Evolutionary conservation across 1,140 invertebrate species (phyloP).

Genomic region (Drosophila trapezifrons): DNA sequence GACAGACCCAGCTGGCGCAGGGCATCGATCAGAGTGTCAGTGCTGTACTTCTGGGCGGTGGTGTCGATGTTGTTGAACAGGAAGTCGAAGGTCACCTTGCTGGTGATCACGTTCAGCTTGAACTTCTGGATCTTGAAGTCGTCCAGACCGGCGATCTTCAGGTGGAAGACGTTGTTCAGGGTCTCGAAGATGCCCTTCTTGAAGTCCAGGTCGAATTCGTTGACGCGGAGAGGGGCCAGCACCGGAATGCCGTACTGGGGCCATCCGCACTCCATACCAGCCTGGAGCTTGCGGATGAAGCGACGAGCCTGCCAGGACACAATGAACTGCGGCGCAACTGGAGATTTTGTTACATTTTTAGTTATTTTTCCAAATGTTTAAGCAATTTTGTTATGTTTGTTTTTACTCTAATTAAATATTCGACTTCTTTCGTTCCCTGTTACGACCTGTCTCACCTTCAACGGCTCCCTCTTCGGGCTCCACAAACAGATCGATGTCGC

Average conservation of each 20-base stretch:
- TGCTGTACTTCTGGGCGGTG: conserved; percentile 71
- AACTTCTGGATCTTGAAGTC: conserved; percentile 74
- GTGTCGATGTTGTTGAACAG: conserved; percentile 66
- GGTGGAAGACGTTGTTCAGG: conserved; percentile 68
- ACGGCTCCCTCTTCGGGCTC: conserved; percentile 60
- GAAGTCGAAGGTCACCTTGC: conserved; percentile 75
- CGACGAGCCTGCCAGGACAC: conserved; percentile 79
- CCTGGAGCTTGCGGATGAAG: conserved; percentile 70
- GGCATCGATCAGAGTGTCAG: conserved; percentile 75
- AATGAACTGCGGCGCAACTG: conserved; percentile 68
- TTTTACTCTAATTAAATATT: too few relatives aligned
- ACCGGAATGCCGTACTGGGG: conserved; percentile 70
- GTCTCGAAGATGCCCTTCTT: conserved; percentile 76
- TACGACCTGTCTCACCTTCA: conserved; percentile 56
- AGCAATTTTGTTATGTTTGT: too few relatives aligned
- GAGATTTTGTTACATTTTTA: not conserved
- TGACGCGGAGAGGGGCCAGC: conserved; percentile 68
- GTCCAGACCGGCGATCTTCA: conserved; percentile 74
- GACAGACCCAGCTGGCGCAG: conserved; percentile 71
- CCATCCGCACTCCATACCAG: conserved; percentile 79
- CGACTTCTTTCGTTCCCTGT: too few relatives aligned
- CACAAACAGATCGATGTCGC: conserved; percentile 65
- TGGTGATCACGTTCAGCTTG: conserved; percentile 69
- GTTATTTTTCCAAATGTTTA: too few relatives aligned
- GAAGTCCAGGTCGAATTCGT: conserved; percentile 56